A percentile compares a stretch with the other conserved stretches of the same genome.
These are phyloP conservation scores for Balaenoptera acutorostrata DNA, from an alignment of 2,113 vertebrate species.

Conservation along the genomic window DNA sequence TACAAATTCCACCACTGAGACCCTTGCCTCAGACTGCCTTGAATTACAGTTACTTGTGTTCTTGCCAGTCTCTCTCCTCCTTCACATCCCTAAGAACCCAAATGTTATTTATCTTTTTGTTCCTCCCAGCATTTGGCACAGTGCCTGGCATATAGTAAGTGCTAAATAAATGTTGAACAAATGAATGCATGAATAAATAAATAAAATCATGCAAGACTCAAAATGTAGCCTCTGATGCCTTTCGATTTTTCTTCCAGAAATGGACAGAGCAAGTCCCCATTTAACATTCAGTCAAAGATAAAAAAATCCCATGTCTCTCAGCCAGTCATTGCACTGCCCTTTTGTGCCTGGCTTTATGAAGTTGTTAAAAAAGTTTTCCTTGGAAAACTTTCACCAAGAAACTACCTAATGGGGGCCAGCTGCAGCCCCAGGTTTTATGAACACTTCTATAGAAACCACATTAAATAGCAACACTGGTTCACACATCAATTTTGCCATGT, in stretches of 20 bases:
- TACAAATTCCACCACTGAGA: background rate
- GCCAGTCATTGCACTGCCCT: slow-evolving; percentile 41
- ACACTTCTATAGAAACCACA: slow-evolving; percentile 75
- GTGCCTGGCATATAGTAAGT: slow-evolving; percentile 4
- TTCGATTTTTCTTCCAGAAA: slow-evolving; percentile 50
- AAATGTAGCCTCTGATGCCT: slow-evolving; percentile 12
- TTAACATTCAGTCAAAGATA: slow-evolving; percentile 54
- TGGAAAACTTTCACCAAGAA: slow-evolving; percentile 71
- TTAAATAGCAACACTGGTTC: slow-evolving; percentile 74
- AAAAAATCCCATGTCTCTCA: slow-evolving; percentile 47
- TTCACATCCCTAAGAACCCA: background rate
- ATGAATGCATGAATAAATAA: slow-evolving; percentile 13
- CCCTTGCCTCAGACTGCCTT: background rate
- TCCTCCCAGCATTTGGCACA: background rate
- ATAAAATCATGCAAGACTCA: slow-evolving; percentile 1
- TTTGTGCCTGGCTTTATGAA: slow-evolving; percentile 72
- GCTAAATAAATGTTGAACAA: slow-evolving; percentile 54
- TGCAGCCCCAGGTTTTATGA: slow-evolving; percentile 70
- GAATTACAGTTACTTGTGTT: slow-evolving; percentile 18
- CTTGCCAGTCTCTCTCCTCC: background rate
- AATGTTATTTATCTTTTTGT: background rate
- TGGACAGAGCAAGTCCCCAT: background rate
- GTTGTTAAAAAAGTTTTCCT: slow-evolving; percentile 72
- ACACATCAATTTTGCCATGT: slow-evolving; percentile 71
- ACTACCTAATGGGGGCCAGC: slow-evolving; percentile 74